A percentile compares a stretch with the other conserved stretches of the same genome.
These are phyloP conservation scores for Aphyosemion australe DNA, from an alignment of 2,113 vertebrate genomes.

Conservation along the genomic window DNA sequence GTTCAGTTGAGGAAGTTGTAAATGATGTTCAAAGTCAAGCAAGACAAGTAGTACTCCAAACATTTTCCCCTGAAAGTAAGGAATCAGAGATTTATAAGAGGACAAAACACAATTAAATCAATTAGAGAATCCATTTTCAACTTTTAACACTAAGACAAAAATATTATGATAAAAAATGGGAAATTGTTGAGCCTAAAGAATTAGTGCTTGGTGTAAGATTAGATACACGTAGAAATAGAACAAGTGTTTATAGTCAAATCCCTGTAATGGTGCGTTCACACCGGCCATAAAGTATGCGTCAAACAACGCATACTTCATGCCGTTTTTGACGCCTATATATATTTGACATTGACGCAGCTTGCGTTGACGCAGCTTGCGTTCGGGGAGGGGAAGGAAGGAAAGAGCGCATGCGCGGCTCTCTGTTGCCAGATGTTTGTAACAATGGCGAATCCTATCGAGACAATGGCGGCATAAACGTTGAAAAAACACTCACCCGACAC, in stretches of 20 bases:
- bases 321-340: too few relatives aligned
- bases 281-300: too few relatives aligned
- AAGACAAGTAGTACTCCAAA: background rate
- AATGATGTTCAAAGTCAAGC: background rate
- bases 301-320: too few relatives aligned
- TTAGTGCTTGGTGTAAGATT: conserved; percentile 18
- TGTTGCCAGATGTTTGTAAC: too few relatives aligned
- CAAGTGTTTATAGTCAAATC: conserved; percentile 1
- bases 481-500: too few relatives aligned
- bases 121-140: background rate
- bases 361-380: too few relatives aligned
- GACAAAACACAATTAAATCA: background rate
- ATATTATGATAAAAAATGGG: background rate
- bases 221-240: conserved; percentile 10
- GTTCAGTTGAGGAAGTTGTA: conserved; percentile 6
- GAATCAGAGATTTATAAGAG: background rate
- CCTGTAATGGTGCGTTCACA: too few relatives aligned
- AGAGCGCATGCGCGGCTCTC: too few relatives aligned
- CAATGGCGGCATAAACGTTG: too few relatives aligned
- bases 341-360: too few relatives aligned
- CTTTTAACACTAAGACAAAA: background rate
- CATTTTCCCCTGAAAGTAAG: background rate
- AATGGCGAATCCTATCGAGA: too few relatives aligned
- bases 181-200: conserved; percentile 12
- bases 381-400: too few relatives aligned